Evolutionary conservation across 2,797 vertebrate species (phyloP), one percentile per base, ranked within the genome.

Genomic region (Oryzias sinensis): DNA sequence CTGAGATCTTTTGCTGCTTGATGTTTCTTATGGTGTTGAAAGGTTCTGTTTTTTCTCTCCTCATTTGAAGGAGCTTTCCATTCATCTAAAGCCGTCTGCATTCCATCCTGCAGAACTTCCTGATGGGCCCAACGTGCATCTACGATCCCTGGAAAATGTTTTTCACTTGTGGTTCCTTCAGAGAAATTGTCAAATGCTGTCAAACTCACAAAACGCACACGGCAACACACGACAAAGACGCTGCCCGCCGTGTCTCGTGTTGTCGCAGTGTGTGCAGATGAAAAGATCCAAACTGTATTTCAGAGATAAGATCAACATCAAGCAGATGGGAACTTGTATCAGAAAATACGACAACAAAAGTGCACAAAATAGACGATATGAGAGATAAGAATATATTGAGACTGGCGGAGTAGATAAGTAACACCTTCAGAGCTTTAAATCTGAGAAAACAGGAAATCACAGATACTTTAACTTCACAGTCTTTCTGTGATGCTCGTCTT

Each of bases 231-330:
- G 60, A 79, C 56, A 71, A 66, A 63, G 64, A 56, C 43, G 44
- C 70, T 53, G 49, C 65, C 76, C 72, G 58, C 74, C 72, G 53
- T 37, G 41, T 60, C 46, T 72, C 76, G 62, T 69, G 53, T 70
- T 76, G 76, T 77, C 22, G 13, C 18, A 43, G 62, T 41, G 45
- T 61, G 51, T 48, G n/a, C 40, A 53, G 27, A 59, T 22, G 43
- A 59, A 17, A 81, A 37, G 33, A 37, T 33, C 29, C 7, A 70
- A 69, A 65, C 53, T 20, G 49, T 60, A 62, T 81, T 81, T 72
- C 66, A 64, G 50, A 61, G 41, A 46, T 65, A 53, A 41, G 20
- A 65, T 57, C 66, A 70, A 63, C 73, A 67, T 65, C 13, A 15
- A 48, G 45, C 4, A 5, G 43, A 63, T 65, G 59, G 77, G 61